Conservation (phyloP, 2,797 vertebrate species). For the Chrosomus eos region DNA sequence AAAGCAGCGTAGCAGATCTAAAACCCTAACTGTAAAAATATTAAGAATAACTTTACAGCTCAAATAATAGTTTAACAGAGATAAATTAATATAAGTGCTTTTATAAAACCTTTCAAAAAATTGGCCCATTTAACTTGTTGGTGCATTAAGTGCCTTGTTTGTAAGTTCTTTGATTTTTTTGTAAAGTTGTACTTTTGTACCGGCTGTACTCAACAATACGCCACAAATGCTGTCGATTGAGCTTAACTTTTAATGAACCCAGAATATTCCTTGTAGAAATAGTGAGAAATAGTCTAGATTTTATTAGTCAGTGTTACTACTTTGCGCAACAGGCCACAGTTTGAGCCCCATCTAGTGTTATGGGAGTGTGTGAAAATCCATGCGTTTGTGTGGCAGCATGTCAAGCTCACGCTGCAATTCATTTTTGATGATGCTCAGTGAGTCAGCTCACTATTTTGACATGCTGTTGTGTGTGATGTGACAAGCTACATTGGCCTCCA, state of each 20-base stretch:
- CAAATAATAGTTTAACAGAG: neutral
- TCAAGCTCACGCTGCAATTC: slow-evolving; percentile 36
- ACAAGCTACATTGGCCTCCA: slow-evolving; percentile 21
- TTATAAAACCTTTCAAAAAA: neutral
- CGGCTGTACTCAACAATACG: neutral
- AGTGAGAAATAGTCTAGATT: neutral
- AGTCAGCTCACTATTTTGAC: slow-evolving; percentile 53
- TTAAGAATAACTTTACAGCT: neutral
- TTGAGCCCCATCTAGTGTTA: slow-evolving; percentile 58
- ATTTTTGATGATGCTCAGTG: slow-evolving; percentile 61
- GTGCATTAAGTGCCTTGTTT: neutral
- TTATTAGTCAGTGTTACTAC: neutral
- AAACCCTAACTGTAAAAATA: neutral
- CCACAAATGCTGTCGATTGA: neutral
- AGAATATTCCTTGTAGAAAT: neutral
- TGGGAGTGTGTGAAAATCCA: slow-evolving; percentile 39
- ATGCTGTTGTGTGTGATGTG: slow-evolving; percentile 30
- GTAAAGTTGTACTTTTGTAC: neutral
- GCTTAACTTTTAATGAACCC: neutral
- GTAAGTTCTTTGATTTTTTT: neutral
- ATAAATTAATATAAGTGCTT: neutral
- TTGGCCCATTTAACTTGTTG: neutral
- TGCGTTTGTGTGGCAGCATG: slow-evolving; percentile 40
- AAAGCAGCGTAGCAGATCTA: neutral
- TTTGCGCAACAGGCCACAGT: slow-evolving; percentile 51